Conservation (phyloP, 23 tunicate genomes). For the Ascidia mentula region DNA sequence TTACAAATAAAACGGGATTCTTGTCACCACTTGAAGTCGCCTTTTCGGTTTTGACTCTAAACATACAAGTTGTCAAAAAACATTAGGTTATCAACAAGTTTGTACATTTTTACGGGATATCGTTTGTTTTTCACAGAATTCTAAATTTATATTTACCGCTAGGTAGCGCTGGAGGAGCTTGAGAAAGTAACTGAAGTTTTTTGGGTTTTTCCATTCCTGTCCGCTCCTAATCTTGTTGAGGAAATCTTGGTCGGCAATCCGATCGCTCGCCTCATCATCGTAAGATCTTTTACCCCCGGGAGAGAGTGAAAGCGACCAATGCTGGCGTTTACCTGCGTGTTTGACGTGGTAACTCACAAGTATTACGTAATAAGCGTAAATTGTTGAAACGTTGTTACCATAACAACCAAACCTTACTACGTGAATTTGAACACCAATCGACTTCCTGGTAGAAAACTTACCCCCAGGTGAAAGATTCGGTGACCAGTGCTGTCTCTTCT, state of each 20-base stretch:
- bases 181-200: neutral
- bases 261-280: neutral
- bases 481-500: constrained; percentile 42
- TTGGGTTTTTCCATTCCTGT: neutral
- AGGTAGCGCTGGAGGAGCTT: constrained; percentile 4
- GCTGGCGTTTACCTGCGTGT: constrained; percentile 16
- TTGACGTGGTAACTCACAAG: too few species aligned
- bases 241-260: neutral
- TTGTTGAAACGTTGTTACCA: too few species aligned
- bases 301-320: constrained; percentile 20
- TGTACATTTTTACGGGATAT: neutral
- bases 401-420: too few species aligned
- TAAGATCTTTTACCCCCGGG: constrained; percentile 25
- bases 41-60: neutral
- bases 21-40: neutral
- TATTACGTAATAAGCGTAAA: too few species aligned
- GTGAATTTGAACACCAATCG: too few species aligned
- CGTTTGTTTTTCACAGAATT: neutral
- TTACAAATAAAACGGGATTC: too few species aligned
- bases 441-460: too few species aligned
- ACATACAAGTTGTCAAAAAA: neutral
- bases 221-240: neutral
- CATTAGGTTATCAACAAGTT: neutral
- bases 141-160: neutral
- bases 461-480: constrained; percentile 31